phyloP scores from a whole-genome alignment of 2,797 vertebrate species.

The Typhlichthys eigenmanni region DNA sequence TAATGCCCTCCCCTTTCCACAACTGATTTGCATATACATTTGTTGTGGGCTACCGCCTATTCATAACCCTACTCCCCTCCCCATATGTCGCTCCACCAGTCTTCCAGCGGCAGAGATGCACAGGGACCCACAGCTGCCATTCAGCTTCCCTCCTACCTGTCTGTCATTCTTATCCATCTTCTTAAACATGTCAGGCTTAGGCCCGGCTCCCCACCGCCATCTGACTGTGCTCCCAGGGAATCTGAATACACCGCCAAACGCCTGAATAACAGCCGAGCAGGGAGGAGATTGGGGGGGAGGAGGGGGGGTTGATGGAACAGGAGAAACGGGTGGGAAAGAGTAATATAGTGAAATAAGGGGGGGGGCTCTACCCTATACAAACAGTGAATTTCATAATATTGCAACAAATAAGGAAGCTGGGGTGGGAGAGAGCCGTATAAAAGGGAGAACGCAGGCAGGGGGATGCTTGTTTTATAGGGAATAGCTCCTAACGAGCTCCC shows the following conservation, averaged over 20 bases:
- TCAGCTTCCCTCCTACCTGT: slow-evolving; percentile 10
- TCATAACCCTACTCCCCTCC: slow-evolving; percentile 11
- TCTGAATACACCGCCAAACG: slow-evolving; percentile 48
- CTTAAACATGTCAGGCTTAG: slow-evolving; percentile 46
- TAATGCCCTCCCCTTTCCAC: neutral
- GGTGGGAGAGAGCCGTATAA: slow-evolving; percentile 9
- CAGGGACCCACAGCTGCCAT: slow-evolving; percentile 19
- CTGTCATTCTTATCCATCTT: slow-evolving; percentile 44
- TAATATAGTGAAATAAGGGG: neutral
- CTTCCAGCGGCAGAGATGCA: slow-evolving; percentile 5
- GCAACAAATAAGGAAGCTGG: no score
- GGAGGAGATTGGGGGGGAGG: neutral
- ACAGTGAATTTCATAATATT: neutral
- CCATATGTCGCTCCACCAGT: slow-evolving; percentile 9
- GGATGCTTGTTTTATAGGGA: slow-evolving; percentile 65
- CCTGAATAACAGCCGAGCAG: slow-evolving; percentile 28
- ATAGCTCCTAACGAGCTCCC: slow-evolving; percentile 74
- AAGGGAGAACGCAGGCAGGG: slow-evolving; percentile 27
- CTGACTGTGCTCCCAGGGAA: slow-evolving; percentile 31
- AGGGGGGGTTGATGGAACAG: neutral
- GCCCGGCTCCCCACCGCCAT: slow-evolving; percentile 33
- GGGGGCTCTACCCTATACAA: neutral
- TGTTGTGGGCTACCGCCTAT: slow-evolving; percentile 9
- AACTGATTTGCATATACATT: neutral
- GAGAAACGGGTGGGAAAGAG: neutral